Percentiles rank a stretch among this genome's conserved stretches.
phyloP scores from a whole-genome alignment of 2,888 invertebrate species.

The Craniophora ligustri region DNA sequence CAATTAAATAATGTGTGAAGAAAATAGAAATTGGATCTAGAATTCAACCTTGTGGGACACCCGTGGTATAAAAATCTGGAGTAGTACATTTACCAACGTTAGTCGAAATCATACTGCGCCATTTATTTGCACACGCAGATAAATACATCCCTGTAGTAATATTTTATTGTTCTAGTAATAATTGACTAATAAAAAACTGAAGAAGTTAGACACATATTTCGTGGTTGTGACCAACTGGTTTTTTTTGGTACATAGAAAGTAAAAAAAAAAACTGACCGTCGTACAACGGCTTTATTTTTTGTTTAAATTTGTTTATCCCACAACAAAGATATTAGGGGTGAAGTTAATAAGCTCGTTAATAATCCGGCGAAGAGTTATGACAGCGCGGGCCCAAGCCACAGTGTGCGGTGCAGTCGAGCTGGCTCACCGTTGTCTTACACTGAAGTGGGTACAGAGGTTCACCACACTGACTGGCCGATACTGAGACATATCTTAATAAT shows the following conservation, averaged over 20 bases:
- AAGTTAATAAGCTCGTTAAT: slow-evolving; percentile 55
- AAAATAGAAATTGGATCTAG: too few relatives aligned
- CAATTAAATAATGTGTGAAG: too few relatives aligned
- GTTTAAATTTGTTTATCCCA: slow-evolving; percentile 30
- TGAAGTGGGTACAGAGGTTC: slow-evolving; percentile 19
- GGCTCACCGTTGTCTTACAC: slow-evolving; percentile 10
- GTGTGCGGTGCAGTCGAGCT: slow-evolving; percentile 26
- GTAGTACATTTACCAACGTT: too few relatives aligned
- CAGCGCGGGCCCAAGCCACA: slow-evolving; percentile 29
- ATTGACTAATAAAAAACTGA: too few relatives aligned
- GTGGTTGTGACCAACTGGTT: too few relatives aligned
- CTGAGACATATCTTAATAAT: slow-evolving; percentile 18
- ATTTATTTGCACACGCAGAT: too few relatives aligned
- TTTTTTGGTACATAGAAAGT: neutral
- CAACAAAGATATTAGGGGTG: slow-evolving; percentile 49
- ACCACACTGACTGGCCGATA: slow-evolving; percentile 13
- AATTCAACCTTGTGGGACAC: too few relatives aligned
- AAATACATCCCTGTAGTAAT: too few relatives aligned
- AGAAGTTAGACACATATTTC: too few relatives aligned
- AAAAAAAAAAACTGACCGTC: neutral
- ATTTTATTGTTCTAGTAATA: too few relatives aligned
- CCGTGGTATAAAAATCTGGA: too few relatives aligned
- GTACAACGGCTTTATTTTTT: slow-evolving; percentile 13
- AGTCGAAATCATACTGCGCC: too few relatives aligned
- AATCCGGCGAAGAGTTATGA: slow-evolving; percentile 53